Evolutionary conservation across 2,113 vertebrate species (phyloP).

Genomic region (Phrynocephalus versicolor): DNA sequence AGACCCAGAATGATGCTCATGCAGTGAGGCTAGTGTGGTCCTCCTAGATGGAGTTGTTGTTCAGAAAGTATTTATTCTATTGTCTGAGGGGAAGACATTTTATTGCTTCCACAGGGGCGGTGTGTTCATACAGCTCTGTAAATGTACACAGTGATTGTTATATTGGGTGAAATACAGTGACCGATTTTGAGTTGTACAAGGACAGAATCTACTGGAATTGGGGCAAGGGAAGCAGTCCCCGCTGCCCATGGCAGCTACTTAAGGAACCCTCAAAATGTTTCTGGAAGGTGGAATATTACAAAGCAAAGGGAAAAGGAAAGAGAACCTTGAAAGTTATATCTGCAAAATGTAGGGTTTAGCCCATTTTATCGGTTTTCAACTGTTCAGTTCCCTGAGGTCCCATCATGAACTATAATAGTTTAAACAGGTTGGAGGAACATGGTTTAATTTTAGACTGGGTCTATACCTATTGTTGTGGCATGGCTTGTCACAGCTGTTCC

Average conservation of each 20-base stretch:
- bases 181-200: no score
- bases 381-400: background rate
- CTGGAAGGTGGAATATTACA: background rate
- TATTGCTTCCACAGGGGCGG: background rate
- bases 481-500: background rate
- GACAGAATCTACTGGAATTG: no score
- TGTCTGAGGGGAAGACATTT: background rate
- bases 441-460: background rate
- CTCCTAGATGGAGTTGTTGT: no score
- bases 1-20: no score
- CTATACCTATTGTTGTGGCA: background rate
- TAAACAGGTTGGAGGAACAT: background rate
- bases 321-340: background rate
- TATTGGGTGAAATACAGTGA: no score
- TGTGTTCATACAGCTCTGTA: background rate
- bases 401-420: background rate
- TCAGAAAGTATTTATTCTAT: no score
- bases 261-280: background rate
- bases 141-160: no score
- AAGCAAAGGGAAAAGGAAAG: background rate
- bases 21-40: no score
- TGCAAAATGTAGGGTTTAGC: background rate
- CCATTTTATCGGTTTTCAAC: background rate
- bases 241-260: no score
- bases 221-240: no score